These are phyloP conservation scores for Globodera ellingtonae DNA, from an alignment of 1,140 invertebrate genomes.

Conservation along the genomic window DNA sequence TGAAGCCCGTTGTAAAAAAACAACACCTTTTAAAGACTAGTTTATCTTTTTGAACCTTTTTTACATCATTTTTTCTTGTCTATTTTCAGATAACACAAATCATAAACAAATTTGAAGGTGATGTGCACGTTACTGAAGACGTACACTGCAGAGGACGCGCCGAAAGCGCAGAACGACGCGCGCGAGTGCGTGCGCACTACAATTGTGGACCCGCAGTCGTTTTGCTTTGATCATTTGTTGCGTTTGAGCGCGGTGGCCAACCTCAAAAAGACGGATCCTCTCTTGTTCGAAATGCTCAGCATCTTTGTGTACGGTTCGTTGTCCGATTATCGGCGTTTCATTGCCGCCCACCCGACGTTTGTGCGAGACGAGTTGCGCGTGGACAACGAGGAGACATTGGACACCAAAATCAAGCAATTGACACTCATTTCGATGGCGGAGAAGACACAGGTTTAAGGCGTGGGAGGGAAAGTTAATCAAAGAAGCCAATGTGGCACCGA, in stretches of 20 bases:
- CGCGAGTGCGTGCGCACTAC: conserved; percentile 62
- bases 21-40: no score
- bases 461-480: no score
- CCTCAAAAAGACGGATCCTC: conserved; percentile 42
- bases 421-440: conserved; percentile 63
- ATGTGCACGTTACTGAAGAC: no score
- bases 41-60: no score
- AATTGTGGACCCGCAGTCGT: conserved; percentile 56
- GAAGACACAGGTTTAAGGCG: conserved; percentile 45
- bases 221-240: conserved; percentile 61
- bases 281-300: conserved; percentile 45
- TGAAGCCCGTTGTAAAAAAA: no score
- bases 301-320: conserved; percentile 56
- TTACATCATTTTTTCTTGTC: no score
- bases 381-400: conserved; percentile 44
- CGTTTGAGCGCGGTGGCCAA: conserved; percentile 50
- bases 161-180: conserved; percentile 50
- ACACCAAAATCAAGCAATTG: conserved; percentile 62
- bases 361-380: conserved; percentile 54
- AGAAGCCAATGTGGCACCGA: conserved; percentile 5
- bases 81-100: no score
- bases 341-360: conserved; percentile 54
- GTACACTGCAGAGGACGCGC: conserved; percentile 31
- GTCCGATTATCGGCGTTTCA: conserved; percentile 55
- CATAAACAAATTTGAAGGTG: no score